These are phyloP conservation scores for Lordiphosa andalusiaca DNA, from an alignment of 2,888 invertebrate species.

Conservation along the genomic window DNA sequence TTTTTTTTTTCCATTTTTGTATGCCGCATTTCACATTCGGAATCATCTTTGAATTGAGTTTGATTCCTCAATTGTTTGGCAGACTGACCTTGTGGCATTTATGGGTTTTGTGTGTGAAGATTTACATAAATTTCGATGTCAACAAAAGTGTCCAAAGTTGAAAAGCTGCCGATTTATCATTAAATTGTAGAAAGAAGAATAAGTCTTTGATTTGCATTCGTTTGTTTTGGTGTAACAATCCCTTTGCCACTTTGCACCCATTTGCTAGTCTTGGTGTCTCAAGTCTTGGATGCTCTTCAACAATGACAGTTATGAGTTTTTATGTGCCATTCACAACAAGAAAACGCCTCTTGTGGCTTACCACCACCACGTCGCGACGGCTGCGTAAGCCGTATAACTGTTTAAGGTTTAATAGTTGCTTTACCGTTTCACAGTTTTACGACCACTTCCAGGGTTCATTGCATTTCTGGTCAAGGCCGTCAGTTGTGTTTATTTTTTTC, in stretches of 20 bases:
- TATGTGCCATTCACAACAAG: slow-evolving; percentile 58
- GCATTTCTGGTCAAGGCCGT: slow-evolving; percentile 68
- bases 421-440: slow-evolving; percentile 22
- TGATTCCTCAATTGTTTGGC: slow-evolving; percentile 31
- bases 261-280: slow-evolving; percentile 24
- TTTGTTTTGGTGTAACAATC: slow-evolving; percentile 60
- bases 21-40: slow-evolving; percentile 10
- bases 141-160: slow-evolving; percentile 57
- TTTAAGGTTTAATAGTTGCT: slow-evolving; percentile 36
- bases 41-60: slow-evolving; percentile 19
- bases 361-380: slow-evolving; percentile 2
- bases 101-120: slow-evolving; percentile 32
- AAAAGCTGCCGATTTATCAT: slow-evolving; percentile 61
- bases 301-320: slow-evolving; percentile 66
- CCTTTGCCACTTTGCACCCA: slow-evolving; percentile 47
- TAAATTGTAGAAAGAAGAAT: slow-evolving; percentile 31
- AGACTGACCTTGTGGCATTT: slow-evolving; percentile 61
- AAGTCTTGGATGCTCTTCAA: slow-evolving; percentile 38
- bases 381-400: slow-evolving; percentile 24
- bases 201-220: slow-evolving; percentile 38
- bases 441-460: slow-evolving; percentile 56
- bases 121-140: slow-evolving; percentile 52
- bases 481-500: background rate
- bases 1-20: slow-evolving; percentile 2
- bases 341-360: slow-evolving; percentile 27